Evolutionary conservation across 2,113 vertebrate species (phyloP), one percentile per base, ranked within the genome.

Genomic region (Seriola aureovittata): DNA sequence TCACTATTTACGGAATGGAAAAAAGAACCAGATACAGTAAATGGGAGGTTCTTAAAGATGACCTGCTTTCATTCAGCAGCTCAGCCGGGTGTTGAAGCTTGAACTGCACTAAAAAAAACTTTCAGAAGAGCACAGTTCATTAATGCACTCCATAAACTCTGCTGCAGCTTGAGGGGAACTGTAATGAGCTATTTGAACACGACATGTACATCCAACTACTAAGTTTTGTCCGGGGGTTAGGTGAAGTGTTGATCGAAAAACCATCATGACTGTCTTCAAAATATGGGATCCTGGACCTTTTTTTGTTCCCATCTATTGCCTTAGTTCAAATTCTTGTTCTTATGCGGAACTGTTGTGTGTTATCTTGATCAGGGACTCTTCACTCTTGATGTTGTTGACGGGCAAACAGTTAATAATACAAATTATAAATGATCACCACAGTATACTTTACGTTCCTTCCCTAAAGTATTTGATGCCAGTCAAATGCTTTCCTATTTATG

Each of bases 1-100:
- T 29, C 29, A 29, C 29, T 19, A 19, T 75, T 29, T 57, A 44
- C 23, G 17, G 25, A 55, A 42, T 44, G 1, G 32, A 65, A 65
- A 75, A 54, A 29, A 50, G 74, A 58, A 67, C 50, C 17, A 66
- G 23, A 54, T 8, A 65, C n/a, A 65, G 46, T 8, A 8, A 38
- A 42, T 42, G 9, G 40, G 40, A 42, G 40, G 40, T 42, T 42
- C 54, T 60, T 14, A 48, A 14, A 34, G 4, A 48, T 21, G 12
- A 21, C 34, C 34, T 21, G 5, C 13, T 64, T 36, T 36, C 34
- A 36, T 36, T 36, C 34, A 36, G 6, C 34, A 36, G 34, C 34
- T 36, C 34, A 36, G 34, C 34, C 34, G 5, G 8, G 16, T 60
- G 14, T 38, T 29, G 13, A 42, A 60, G 32, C 38, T 40, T 74